phyloP scores from a whole-genome alignment of 2,797 vertebrate genomes.

The Bradypodion ventrale region DNA sequence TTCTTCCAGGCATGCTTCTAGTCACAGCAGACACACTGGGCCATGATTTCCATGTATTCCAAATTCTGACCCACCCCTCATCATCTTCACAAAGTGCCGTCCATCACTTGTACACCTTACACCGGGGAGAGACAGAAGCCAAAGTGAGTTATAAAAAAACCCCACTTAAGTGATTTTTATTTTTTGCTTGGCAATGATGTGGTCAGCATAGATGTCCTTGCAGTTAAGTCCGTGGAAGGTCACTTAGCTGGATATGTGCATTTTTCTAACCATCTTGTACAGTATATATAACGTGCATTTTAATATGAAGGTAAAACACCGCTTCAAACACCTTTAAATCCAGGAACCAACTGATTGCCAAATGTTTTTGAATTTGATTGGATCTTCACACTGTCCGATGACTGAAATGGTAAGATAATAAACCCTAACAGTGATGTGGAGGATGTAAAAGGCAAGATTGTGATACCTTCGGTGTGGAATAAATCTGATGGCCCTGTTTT shows the following conservation, averaged over 20 bases:
- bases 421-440: background rate
- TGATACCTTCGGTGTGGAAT: background rate
- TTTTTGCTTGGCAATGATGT: constrained; percentile 55
- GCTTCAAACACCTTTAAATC: background rate
- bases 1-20: constrained; percentile 90
- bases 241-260: background rate
- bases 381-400: background rate
- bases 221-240: constrained; percentile 46
- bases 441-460: background rate
- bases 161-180: constrained; percentile 26
- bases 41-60: constrained; percentile 98
- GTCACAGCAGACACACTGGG: constrained; percentile 95
- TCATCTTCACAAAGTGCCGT: constrained; percentile 96
- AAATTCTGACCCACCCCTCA: constrained; percentile 97
- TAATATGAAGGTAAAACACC: background rate
- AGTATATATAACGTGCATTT: too few relatives aligned
- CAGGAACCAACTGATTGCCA: background rate
- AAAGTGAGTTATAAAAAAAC: constrained; percentile 83
- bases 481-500: constrained; percentile 34
- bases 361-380: constrained; percentile 21
- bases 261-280: background rate
- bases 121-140: constrained; percentile 97
- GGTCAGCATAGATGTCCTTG: constrained; percentile 64
- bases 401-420: background rate
- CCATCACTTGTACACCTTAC: constrained; percentile 96